phyloP scores from a whole-genome alignment of 2,797 vertebrate species.

The Xyrichtys novacula region DNA sequence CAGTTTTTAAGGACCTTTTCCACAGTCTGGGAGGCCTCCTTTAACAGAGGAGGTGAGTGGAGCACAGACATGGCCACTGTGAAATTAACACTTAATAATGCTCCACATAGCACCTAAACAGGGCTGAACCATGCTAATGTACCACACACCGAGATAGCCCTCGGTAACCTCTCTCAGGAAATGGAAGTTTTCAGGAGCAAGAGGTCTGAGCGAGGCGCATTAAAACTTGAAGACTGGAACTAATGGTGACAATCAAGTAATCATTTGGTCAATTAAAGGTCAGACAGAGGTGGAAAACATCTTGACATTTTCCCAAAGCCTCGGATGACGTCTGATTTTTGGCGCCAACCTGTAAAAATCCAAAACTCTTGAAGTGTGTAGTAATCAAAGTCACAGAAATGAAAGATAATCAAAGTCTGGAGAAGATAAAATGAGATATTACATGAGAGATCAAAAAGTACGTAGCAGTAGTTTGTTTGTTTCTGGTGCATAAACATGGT shows the following conservation, averaged over 20 bases:
- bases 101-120: slow-evolving; percentile 40
- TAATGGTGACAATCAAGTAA: background rate
- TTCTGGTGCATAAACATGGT: no score
- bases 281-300: background rate
- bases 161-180: background rate
- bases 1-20: slow-evolving; percentile 55
- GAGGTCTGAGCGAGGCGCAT: background rate
- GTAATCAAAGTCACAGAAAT: no score
- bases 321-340: background rate
- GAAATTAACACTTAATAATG: slow-evolving; percentile 74
- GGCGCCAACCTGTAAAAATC: no score
- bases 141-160: slow-evolving; percentile 52
- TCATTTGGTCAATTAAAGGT: background rate
- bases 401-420: no score
- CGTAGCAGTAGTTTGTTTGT: no score
- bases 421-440: no score
- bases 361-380: no score
- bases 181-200: background rate
- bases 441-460: no score
- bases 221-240: background rate
- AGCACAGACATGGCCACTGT: slow-evolving; percentile 66
- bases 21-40: slow-evolving; percentile 60
- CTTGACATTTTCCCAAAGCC: background rate
- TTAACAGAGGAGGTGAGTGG: slow-evolving; percentile 50
- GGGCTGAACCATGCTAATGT: slow-evolving; percentile 19